Percentiles rank a stretch among this genome's conserved stretches.
Evolutionary conservation across 2,797 vertebrate species (phyloP).

Genomic region (Leuciscus waleckii): DNA sequence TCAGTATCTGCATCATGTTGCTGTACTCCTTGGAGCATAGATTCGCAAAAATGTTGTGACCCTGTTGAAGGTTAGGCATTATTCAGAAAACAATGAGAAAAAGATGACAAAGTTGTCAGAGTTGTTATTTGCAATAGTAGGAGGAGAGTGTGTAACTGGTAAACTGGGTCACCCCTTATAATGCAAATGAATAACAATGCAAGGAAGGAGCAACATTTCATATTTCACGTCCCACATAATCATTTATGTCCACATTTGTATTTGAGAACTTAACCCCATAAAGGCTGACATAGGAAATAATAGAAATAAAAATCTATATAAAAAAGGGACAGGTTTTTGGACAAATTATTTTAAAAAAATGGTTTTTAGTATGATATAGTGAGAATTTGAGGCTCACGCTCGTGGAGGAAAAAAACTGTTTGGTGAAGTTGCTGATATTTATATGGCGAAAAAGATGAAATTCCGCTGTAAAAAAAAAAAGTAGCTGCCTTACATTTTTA

Average conservation of each 20-base stretch:
- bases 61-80: constrained; percentile 67
- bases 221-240: neutral
- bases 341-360: too few species aligned
- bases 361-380: too few species aligned
- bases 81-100: neutral
- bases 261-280: neutral
- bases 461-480: neutral
- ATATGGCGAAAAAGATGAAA: neutral
- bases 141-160: neutral
- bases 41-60: constrained; percentile 86
- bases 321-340: too few species aligned
- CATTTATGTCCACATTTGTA: neutral
- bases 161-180: neutral
- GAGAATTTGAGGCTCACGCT: neutral
- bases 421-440: neutral
- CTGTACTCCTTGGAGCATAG: constrained; percentile 83
- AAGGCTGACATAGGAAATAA: neutral
- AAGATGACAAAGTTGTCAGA: neutral
- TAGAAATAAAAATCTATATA: too few species aligned
- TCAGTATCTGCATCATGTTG: constrained; percentile 84
- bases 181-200: neutral
- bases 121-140: neutral
- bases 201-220: neutral
- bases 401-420: neutral
- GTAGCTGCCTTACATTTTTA: too few species aligned